These are phyloP conservation scores for Gymnorhina tibicen DNA, from an alignment of 2,113 vertebrate species.

Conservation along the genomic window DNA sequence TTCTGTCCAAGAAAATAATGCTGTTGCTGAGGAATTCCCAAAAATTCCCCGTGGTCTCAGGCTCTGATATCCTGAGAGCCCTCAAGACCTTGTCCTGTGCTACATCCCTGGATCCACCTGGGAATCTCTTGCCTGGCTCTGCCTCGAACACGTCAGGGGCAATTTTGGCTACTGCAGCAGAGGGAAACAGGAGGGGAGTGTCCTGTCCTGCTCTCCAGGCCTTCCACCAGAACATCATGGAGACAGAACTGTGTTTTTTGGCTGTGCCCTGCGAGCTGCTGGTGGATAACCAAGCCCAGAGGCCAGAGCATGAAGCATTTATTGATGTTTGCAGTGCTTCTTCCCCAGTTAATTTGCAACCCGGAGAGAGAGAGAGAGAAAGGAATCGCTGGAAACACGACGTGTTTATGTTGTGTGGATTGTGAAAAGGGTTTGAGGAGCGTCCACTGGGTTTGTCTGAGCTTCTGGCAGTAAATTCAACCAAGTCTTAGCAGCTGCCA, in stretches of 20 bases:
- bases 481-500: neutral
- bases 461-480: neutral
- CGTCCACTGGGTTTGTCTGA: neutral
- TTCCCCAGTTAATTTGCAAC: slow-evolving; percentile 19
- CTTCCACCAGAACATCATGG: neutral
- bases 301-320: neutral
- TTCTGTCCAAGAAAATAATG: neutral
- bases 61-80: neutral
- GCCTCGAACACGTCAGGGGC: neutral
- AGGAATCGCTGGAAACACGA: neutral
- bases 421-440: neutral
- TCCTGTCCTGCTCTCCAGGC: neutral
- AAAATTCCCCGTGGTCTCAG: neutral
- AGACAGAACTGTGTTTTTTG: neutral
- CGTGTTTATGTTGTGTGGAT: neutral
- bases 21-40: neutral
- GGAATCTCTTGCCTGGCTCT: neutral
- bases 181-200: neutral
- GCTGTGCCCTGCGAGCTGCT: neutral
- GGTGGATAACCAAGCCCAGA: neutral
- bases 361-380: neutral
- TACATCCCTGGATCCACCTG: neutral
- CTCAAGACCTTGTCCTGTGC: neutral
- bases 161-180: neutral
- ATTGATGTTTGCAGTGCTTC: neutral